Base-by-base conservation (phyloP, 2,797 vertebrate genomes). In the Lophotriccus pileatus region DNA sequence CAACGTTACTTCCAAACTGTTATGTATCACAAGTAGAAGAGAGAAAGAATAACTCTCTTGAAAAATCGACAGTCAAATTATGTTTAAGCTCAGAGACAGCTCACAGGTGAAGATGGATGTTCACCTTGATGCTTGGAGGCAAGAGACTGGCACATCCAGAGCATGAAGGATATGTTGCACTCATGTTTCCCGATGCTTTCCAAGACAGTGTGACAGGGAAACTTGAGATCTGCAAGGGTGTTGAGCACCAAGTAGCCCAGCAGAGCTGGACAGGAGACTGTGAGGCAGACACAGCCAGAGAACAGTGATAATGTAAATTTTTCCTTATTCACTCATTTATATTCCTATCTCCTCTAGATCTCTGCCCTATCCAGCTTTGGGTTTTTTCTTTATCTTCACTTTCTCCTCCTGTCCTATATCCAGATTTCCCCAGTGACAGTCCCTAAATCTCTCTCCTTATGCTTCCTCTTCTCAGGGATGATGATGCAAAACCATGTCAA, bases 81-180 rank as follows among this genome's bases (percentile, higher is more conserved):
- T 24, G 12, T 14, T 62, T 64, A 25, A 59, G 28, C 14, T 50
- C 46, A 75, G 77, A 47, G 36, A n/a, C 15, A 63, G 9, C 14
- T 49, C 49, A 34, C 6, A 9, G 27, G 14, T n/a, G 24, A 75
- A 63, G 49, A 41, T 2, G 3, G 28, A 70, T 24, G 39, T 14
- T 3, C 14, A 39, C 23, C 10, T 6, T 1, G 1, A 2, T 0
- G 3, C 12, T 72, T 46, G 56, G 37, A 46, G 34, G 22, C 43
- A 49, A 1, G 4, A 53, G 28, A 19, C 32, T 72, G 74, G 9
- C 14, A 25, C 2, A 3, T 55, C 27, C 3, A 10, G 32, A 47
- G 18, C 4, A 4, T 7, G 22, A 47, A 73, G 6, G 4, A 9
- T 2, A 0, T 12, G 20, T 28, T 66, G 12, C 36, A 58, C 20